Percentiles rank a stretch among this genome's conserved stretches.
Conservation (phyloP, 2,888 invertebrate species). For the Theristus sp. region DNA sequence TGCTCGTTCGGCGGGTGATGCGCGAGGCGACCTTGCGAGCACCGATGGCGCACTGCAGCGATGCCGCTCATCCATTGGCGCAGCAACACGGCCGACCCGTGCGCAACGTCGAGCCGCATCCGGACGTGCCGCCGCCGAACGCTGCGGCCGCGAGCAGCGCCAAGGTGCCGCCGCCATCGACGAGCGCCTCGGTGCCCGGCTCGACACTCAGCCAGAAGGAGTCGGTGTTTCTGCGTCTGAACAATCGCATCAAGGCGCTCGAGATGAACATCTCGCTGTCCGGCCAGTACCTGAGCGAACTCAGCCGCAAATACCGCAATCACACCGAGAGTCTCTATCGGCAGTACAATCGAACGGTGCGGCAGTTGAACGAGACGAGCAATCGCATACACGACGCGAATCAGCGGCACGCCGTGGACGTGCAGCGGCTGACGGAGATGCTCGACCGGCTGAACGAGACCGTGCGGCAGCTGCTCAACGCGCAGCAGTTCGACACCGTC, state of each 20-base stretch:
- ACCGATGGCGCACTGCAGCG: no score
- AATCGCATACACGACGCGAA: background rate
- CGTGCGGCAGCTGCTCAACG: background rate
- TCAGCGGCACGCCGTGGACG: background rate
- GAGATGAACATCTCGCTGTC: slow-evolving; percentile 93
- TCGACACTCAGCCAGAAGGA: slow-evolving; percentile 49
- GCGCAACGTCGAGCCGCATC: background rate
- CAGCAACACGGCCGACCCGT: background rate
- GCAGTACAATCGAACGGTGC: slow-evolving; percentile 36
- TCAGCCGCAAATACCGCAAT: slow-evolving; percentile 43
- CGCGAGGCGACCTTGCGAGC: no score
- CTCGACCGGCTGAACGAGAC: background rate
- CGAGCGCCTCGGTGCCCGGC: slow-evolving; percentile 7
- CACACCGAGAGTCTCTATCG: slow-evolving; percentile 70
- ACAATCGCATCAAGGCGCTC: slow-evolving; percentile 64
- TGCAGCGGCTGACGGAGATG: background rate
- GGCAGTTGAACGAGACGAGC: background rate
- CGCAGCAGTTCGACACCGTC: background rate
- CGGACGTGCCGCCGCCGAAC: background rate
- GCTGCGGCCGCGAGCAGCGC: no score
- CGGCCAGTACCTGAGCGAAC: slow-evolving; percentile 82
- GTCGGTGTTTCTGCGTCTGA: slow-evolving; percentile 81
- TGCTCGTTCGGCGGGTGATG: no score
- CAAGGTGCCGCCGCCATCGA: background rate
- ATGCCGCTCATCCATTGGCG: background rate